These are phyloP conservation scores for Phyto melanocephala DNA, from an alignment of 2,888 invertebrate species.

Conservation along the genomic window DNA sequence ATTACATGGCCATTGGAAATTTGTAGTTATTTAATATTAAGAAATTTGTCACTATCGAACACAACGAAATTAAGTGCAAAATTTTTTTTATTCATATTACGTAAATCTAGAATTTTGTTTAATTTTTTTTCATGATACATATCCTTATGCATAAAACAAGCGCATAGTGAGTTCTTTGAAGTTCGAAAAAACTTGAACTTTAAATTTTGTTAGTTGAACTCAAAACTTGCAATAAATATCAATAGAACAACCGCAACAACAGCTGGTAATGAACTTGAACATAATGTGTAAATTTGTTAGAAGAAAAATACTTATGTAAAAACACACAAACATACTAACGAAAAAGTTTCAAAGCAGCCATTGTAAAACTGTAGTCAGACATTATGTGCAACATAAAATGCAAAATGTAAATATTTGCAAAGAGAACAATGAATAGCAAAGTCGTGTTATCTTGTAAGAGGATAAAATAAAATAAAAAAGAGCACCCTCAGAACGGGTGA, in stretches of 20 bases:
- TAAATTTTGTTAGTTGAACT: conserved; percentile 38
- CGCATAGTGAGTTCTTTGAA: too few relatives aligned
- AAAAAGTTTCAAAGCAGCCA: neutral
- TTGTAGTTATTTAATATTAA: too few relatives aligned
- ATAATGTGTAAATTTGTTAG: neutral
- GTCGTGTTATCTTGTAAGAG: conserved; percentile 29
- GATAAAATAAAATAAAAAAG: conserved; percentile 19
- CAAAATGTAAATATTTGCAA: conserved; percentile 49
- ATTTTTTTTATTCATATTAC: too few relatives aligned
- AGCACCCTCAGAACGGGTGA: conserved; percentile 43
- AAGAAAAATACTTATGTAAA: neutral
- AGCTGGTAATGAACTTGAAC: conserved; percentile 53
- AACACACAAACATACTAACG: neutral
- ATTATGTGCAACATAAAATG: conserved; percentile 25
- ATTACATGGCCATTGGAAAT: too few relatives aligned
- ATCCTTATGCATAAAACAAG: too few relatives aligned
- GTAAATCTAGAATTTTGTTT: too few relatives aligned
- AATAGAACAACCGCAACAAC: conserved; percentile 4
- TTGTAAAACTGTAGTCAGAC: conserved; percentile 9
- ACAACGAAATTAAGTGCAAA: too few relatives aligned
- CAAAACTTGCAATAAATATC: neutral
- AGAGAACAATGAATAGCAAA: conserved; percentile 29
- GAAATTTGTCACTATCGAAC: too few relatives aligned
- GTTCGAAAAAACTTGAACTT: conserved; percentile 7
- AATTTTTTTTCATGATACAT: too few relatives aligned